Conservation (phyloP, 2,113 vertebrate genomes). For the Pedetes capensis region DNA sequence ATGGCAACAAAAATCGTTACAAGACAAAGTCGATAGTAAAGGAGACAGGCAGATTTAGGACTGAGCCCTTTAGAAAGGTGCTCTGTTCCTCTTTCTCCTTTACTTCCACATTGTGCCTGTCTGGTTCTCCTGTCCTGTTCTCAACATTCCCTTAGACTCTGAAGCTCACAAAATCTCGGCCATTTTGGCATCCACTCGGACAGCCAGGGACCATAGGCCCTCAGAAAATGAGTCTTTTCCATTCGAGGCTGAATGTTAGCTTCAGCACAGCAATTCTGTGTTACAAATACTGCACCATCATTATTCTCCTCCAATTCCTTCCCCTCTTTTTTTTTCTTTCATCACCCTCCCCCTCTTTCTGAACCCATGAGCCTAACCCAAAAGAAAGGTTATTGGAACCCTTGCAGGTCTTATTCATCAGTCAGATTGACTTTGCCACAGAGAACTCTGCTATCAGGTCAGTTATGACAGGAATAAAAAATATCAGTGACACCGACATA, state of each 20-base stretch:
- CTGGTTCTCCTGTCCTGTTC: background rate
- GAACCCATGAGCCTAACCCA: background rate
- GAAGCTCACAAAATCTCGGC: background rate
- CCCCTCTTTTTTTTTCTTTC: background rate
- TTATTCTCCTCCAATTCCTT: background rate
- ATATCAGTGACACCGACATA: background rate
- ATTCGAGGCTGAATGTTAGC: background rate
- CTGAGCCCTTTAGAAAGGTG: background rate
- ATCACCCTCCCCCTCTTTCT: background rate
- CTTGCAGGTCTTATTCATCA: background rate
- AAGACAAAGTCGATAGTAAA: background rate
- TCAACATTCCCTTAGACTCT: background rate
- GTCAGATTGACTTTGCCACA: background rate
- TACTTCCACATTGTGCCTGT: background rate
- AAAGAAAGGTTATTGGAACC: background rate
- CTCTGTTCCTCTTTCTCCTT: background rate
- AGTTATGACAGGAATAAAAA: background rate
- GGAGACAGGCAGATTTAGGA: background rate
- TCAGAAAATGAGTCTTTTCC: background rate
- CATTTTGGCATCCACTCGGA: background rate
- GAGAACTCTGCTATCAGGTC: background rate
- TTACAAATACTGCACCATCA: background rate
- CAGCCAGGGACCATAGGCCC: background rate
- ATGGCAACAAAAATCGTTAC: background rate
- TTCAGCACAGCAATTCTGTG: background rate